Evolutionary conservation across 2,113 vertebrate genomes (phyloP).

Genomic region (Lepidothrix coronata): DNA sequence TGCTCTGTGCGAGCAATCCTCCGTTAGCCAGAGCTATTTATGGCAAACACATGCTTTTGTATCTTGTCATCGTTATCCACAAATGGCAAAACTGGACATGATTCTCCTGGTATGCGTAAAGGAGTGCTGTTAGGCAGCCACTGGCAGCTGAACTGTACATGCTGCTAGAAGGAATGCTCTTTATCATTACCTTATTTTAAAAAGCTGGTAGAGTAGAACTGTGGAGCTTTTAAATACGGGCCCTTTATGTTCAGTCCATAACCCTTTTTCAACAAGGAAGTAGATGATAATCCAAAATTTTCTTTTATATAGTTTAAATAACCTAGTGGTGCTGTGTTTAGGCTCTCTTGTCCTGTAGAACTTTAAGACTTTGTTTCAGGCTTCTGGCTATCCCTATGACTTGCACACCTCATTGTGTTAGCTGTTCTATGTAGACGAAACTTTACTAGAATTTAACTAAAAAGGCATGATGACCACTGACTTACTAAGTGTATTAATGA

Average conservation of each 20-base stretch:
- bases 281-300: background rate
- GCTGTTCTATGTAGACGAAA: slow-evolving; percentile 66
- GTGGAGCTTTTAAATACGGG: background rate
- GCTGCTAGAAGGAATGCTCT: slow-evolving; percentile 64
- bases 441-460: slow-evolving; percentile 57
- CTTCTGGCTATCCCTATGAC: slow-evolving; percentile 68
- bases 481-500: slow-evolving; percentile 48
- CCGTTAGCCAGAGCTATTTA: slow-evolving; percentile 89
- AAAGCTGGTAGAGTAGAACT: slow-evolving; percentile 18
- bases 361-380: slow-evolving; percentile 69
- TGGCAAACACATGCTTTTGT: slow-evolving; percentile 94
- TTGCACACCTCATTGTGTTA: slow-evolving; percentile 63
- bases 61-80: slow-evolving; percentile 94
- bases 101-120: slow-evolving; percentile 81
- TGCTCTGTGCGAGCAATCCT: slow-evolving; percentile 80
- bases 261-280: background rate
- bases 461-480: slow-evolving; percentile 67
- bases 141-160: slow-evolving; percentile 48
- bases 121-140: slow-evolving; percentile 68
- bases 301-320: background rate
- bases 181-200: slow-evolving; percentile 56
- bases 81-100: slow-evolving; percentile 91
- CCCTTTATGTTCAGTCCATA: background rate
- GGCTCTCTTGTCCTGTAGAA: slow-evolving; percentile 62
- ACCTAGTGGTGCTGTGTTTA: background rate